These are phyloP conservation scores for Aromia moschata DNA, from an alignment of 2,888 invertebrate species.

Conservation along the genomic window DNA sequence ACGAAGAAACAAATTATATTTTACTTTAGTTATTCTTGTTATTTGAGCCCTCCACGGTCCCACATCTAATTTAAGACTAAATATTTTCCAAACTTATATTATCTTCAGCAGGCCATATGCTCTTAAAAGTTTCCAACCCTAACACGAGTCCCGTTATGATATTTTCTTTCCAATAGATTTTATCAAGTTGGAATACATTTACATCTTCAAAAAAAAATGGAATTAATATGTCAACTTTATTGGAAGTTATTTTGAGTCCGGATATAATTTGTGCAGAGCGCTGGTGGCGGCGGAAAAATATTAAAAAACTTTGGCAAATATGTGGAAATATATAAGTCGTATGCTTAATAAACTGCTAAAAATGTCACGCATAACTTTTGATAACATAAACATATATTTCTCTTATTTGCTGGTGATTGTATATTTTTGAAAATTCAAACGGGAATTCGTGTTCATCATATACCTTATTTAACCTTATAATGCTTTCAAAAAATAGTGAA, in stretches of 20 bases:
- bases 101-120: not conserved
- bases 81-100: not conserved
- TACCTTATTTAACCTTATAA: too few species aligned
- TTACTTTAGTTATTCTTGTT: too few species aligned
- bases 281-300: not conserved
- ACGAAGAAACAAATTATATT: too few species aligned
- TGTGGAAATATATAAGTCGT: not conserved
- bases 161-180: constrained; percentile 16
- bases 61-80: too few species aligned
- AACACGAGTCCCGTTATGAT: constrained; percentile 4
- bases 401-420: too few species aligned
- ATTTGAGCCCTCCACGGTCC: too few species aligned
- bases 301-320: constrained; percentile 19
- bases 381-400: too few species aligned
- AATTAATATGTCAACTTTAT: constrained; percentile 24
- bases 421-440: too few species aligned
- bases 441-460: too few species aligned
- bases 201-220: not conserved
- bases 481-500: too few species aligned
- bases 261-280: constrained; percentile 12
- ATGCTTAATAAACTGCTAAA: not conserved
- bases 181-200: constrained; percentile 1
- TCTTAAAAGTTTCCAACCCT: constrained; percentile 1
- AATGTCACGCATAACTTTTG: not conserved
- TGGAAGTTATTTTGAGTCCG: constrained; percentile 5